Conservation (phyloP, 2,797 vertebrate species). For the Spatula clypeata region DNA sequence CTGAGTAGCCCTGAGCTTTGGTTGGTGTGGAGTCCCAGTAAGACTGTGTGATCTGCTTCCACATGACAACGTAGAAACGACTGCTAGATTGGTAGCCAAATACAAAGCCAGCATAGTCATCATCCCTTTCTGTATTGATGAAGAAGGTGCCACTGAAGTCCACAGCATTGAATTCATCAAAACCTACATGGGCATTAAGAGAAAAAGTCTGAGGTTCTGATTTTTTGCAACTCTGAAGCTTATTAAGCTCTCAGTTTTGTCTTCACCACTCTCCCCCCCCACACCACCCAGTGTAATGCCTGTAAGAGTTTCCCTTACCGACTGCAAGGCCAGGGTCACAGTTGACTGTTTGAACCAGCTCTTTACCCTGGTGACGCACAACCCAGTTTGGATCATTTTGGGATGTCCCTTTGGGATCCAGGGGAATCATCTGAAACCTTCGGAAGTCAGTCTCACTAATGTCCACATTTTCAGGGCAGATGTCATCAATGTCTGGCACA, state of each 20-base stretch:
- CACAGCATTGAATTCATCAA: slow-evolving; percentile 97
- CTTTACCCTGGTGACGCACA: slow-evolving; percentile 98
- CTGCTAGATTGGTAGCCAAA: slow-evolving; percentile 99
- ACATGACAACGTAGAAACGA: slow-evolving; percentile 99
- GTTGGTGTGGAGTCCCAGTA: slow-evolving; percentile 97
- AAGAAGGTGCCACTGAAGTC: slow-evolving; percentile 99
- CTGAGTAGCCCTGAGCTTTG: slow-evolving; percentile 96
- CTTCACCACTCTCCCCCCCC: neutral
- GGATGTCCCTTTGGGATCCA: slow-evolving; percentile 97
- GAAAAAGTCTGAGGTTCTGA: neutral
- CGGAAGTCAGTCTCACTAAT: slow-evolving; percentile 99
- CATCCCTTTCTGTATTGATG: slow-evolving; percentile 97
- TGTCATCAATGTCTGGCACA: slow-evolving; percentile 93
- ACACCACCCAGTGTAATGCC: neutral
- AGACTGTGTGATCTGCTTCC: slow-evolving; percentile 99
- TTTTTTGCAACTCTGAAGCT: neutral
- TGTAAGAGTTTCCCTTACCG: slow-evolving; percentile 83
- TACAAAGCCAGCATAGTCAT: slow-evolving; percentile 98
- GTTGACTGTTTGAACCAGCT: slow-evolving; percentile 98
- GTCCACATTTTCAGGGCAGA: slow-evolving; percentile 96
- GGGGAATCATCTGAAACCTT: slow-evolving; percentile 98
- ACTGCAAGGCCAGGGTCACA: slow-evolving; percentile 98
- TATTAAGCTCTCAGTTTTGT: neutral
- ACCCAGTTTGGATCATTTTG: slow-evolving; percentile 99
- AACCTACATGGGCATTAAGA: slow-evolving; percentile 85